Conservation (phyloP, 2,113 vertebrate species). For the Anoplopoma fimbria region DNA sequence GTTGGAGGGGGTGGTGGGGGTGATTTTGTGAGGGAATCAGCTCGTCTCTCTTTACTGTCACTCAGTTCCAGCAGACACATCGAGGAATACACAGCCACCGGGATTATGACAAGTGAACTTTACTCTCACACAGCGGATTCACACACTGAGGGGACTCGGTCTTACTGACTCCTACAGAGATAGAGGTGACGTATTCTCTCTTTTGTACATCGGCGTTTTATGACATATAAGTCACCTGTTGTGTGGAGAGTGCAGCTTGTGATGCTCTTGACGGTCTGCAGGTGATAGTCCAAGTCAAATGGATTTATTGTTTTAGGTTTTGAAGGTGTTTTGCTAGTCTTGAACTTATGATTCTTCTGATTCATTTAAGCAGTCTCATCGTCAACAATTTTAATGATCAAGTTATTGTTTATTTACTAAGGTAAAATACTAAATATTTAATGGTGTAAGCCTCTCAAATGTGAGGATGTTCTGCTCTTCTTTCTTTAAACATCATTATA, state of each 20-base stretch:
- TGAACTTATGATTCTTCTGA: not conserved
- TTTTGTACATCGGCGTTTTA: not conserved
- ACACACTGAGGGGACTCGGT: conserved; percentile 31
- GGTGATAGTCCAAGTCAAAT: not conserved
- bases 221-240: not conserved
- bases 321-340: not conserved
- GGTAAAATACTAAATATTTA: not conserved
- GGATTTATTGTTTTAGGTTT: not conserved
- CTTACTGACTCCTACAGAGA: conserved; percentile 34
- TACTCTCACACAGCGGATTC: conserved; percentile 12
- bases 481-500: not conserved
- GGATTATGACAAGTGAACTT: conserved; percentile 66
- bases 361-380: not conserved
- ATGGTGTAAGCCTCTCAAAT: not conserved
- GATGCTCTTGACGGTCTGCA: conserved; percentile 6
- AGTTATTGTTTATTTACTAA: not conserved
- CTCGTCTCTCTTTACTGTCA: conserved; percentile 67
- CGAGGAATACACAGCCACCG: conserved; percentile 59
- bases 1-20: conserved; percentile 31
- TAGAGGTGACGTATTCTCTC: conserved; percentile 60
- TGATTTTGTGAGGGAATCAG: conserved; percentile 57
- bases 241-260: not conserved
- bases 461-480: not conserved
- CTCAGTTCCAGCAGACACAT: conserved; percentile 60
- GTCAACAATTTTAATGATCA: not conserved